Evolutionary conservation across 2,797 vertebrate species (phyloP).

Genomic region (Hippopotamyrus pictus): DNA sequence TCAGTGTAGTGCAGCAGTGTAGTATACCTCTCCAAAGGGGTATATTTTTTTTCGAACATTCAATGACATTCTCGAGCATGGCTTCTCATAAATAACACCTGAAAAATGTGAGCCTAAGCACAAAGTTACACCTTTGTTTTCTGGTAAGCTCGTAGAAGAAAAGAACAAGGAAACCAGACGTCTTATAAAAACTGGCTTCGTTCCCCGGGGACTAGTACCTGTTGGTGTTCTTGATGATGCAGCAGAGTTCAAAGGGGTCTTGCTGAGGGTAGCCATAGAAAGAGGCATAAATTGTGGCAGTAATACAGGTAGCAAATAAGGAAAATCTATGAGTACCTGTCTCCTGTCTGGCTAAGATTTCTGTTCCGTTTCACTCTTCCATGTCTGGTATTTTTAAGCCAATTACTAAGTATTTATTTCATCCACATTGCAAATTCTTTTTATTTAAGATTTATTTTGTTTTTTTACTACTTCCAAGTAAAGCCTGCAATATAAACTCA

Average conservation of each 20-base stretch:
- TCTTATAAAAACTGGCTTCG: background rate
- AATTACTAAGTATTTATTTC: background rate
- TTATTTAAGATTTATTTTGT: background rate
- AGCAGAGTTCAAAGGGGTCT: background rate
- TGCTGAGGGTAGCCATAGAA: background rate
- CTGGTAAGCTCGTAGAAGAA: background rate
- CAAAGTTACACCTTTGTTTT: background rate
- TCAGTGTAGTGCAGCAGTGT: background rate
- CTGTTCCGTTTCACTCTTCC: background rate
- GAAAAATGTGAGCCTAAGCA: slow-evolving; percentile 4
- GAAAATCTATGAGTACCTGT: background rate
- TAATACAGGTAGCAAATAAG: background rate
- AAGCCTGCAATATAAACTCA: background rate
- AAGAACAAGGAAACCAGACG: background rate
- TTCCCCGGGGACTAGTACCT: background rate
- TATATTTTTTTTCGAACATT: background rate
- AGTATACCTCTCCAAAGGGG: background rate
- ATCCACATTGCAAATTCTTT: background rate
- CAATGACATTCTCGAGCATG: background rate
- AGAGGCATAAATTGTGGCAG: background rate
- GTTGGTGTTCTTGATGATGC: background rate
- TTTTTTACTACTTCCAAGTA: background rate
- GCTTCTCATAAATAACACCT: background rate
- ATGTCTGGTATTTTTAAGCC: background rate
- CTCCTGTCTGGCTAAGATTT: background rate